Base-by-base conservation (phyloP, 2,113 vertebrate species). In the Pitta sordida region DNA sequence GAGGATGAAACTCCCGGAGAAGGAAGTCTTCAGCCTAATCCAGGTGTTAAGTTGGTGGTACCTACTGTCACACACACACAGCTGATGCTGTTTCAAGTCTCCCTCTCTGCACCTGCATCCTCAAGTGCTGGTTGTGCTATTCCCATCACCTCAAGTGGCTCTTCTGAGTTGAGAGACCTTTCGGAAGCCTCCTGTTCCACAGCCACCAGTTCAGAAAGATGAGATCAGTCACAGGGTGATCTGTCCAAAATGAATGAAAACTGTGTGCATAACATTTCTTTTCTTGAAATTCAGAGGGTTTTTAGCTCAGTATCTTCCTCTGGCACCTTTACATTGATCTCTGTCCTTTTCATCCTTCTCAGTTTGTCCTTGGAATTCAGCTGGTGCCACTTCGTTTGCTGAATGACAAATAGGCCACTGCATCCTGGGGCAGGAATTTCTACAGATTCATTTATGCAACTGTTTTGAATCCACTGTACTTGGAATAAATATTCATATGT, bases 251-350 rank as follows among this genome's bases (percentile, higher is more conserved):
- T 10, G 88, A 59, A 86, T 10, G 37, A 77, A 58, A 93, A 51
- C 63, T 39, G 30, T 30, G 48, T 36, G 68, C 71, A 20, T 65
- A 90, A 90, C 63, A 55, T 36, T 37, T 58, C 64, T 67, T 49
- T 52, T 65, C 88, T 73, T 53, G 49, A 67, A 82, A 73, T 22
- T 0, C 1, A 76, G 92, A 82, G 30, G 37, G 5, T 4, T 62
- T 77, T 75, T 48, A 44, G 81, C 90, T 93, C 80, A 32, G 13
- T 55, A 74, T 92, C 84, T 87, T 95, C 87, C 86, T 87, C 75
- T 69, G 78, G 84, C 63, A 95, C 93, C 84, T 91, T 85, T 82
- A 36, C 92, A 94, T 55, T 87, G 94, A 85, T 95, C 93, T 92
- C 74, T 87, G 56, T 76, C 69, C 84, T 83, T 91, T 92, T 91